Conservation (phyloP, 2,113 vertebrate genomes). For the Cheirogaleus medius region DNA sequence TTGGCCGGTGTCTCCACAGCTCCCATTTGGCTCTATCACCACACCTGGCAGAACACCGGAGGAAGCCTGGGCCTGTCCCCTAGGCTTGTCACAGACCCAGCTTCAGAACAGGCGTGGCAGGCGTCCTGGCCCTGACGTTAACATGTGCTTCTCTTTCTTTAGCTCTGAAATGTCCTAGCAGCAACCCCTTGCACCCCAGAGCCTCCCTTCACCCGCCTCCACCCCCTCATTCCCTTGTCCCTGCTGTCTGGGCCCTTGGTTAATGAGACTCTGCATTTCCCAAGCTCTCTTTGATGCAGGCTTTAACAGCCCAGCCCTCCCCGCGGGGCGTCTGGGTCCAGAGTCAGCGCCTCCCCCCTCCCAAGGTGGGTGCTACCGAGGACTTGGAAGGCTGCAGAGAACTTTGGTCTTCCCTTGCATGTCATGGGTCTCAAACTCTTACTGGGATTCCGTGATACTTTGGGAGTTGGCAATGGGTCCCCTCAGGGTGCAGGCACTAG, state of each 20-base stretch:
- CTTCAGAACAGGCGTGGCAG: not conserved
- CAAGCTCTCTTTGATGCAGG: slow-evolving; percentile 26
- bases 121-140: not conserved
- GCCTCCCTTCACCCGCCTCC: not conserved
- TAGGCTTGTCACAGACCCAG: not conserved
- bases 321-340: not conserved
- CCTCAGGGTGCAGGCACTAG: not conserved
- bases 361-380: not conserved
- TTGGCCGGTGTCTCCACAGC: not conserved
- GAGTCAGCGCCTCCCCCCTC: not conserved
- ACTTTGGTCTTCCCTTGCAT: not conserved
- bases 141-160: not conserved
- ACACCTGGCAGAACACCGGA: not conserved
- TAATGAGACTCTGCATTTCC: slow-evolving; percentile 29
- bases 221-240: too few relatives aligned
- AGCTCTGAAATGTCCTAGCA: not conserved
- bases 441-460: not conserved
- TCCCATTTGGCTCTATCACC: not conserved
- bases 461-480: not conserved
- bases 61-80: not conserved
- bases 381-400: not conserved
- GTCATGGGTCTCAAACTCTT: not conserved
- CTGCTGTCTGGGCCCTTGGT: not conserved
- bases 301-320: not conserved
- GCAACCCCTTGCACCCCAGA: not conserved